phyloP scores from a whole-genome alignment of 37 sponge, comb jelly and placozoan species.

The Petrosia ficiformis region DNA sequence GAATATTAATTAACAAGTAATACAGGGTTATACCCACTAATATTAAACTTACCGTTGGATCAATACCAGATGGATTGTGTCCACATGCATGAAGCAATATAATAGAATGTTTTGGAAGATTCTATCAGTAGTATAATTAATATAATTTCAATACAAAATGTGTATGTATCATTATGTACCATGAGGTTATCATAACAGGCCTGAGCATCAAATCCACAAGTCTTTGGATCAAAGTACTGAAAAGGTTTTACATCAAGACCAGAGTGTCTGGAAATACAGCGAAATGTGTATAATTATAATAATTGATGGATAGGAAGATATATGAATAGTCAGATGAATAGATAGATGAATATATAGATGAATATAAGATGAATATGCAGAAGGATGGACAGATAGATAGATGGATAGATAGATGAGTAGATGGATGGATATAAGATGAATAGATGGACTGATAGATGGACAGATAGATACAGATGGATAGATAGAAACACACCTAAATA shows the following conservation, averaged over 20 bases:
- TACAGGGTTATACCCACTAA: not conserved
- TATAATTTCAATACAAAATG: not conserved
- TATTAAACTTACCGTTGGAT: slow-evolving; percentile 37
- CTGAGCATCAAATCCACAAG: slow-evolving; percentile 70
- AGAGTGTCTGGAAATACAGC: slow-evolving; percentile 13
- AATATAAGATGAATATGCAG: not conserved
- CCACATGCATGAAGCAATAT: slow-evolving; percentile 93
- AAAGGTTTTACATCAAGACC: slow-evolving; percentile 81
- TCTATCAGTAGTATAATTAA: slow-evolving; percentile 22
- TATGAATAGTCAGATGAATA: not conserved
- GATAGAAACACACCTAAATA: slow-evolving; percentile 67
- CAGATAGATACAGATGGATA: not conserved
- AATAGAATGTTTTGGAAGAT: slow-evolving; percentile 70
- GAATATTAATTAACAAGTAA: too few species aligned
- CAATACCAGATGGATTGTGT: slow-evolving; percentile 96
- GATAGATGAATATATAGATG: not conserved
- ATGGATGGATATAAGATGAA: not conserved
- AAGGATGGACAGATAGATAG: slow-evolving; percentile 8
- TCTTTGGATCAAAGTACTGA: slow-evolving; percentile 76
- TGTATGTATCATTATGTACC: slow-evolving; percentile 7
- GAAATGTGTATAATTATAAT: not conserved
- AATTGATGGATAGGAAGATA: not conserved
- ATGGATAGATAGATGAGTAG: not conserved
- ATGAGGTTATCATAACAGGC: slow-evolving; percentile 67
- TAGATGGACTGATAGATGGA: slow-evolving; percentile 8